Evolutionary conservation across 2,888 invertebrate species (phyloP).

Genomic region (Eupithecia subfuscata): DNA sequence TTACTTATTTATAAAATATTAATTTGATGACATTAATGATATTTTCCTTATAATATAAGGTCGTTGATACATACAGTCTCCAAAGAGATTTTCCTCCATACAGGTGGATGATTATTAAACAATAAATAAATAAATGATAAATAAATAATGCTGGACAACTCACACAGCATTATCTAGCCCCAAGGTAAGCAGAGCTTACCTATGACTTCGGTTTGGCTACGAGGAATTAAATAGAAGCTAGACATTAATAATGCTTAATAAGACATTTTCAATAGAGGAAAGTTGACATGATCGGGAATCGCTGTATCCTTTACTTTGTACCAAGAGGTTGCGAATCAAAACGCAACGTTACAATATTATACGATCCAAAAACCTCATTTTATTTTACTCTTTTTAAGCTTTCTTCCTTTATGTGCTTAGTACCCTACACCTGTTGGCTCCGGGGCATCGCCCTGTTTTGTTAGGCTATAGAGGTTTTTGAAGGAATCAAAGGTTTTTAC

Average conservation of each 20-base stretch:
- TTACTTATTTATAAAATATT: too few species aligned
- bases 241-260: not conserved
- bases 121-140: too few species aligned
- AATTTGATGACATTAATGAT: too few species aligned
- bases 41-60: too few species aligned
- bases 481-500: constrained; percentile 59
- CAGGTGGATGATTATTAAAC: too few species aligned
- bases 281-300: constrained; percentile 17
- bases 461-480: constrained; percentile 65
- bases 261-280: not conserved
- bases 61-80: too few species aligned
- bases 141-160: too few species aligned
- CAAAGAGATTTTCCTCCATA: too few species aligned
- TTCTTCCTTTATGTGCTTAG: constrained; percentile 77
- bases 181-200: too few species aligned
- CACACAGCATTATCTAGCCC: too few species aligned
- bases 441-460: constrained; percentile 72
- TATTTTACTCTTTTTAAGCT: constrained; percentile 76
- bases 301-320: constrained; percentile 40
- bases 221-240: too few species aligned
- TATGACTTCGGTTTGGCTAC: too few species aligned
- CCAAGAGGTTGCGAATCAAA: constrained; percentile 59
- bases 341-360: constrained; percentile 71
- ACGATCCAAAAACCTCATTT: constrained; percentile 70
- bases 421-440: constrained; percentile 78